Conservation (phyloP, 2,888 invertebrate genomes). For the Acleris cristana region DNA sequence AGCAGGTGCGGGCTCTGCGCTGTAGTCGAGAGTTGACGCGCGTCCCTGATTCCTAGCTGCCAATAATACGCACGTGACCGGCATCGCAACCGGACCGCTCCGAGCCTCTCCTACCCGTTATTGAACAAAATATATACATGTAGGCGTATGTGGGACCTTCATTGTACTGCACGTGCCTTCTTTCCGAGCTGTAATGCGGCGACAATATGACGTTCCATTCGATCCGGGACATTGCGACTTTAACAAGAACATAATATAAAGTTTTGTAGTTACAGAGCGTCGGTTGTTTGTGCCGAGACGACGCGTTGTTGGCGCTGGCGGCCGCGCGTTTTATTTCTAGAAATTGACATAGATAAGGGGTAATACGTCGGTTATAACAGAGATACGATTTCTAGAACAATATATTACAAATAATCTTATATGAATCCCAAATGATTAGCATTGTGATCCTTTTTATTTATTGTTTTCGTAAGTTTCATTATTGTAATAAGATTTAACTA, state of each 20-base stretch:
- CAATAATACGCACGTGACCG: constrained; percentile 77
- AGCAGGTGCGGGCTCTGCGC: constrained; percentile 39
- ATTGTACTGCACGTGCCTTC: constrained; percentile 34
- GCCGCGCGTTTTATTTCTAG: neutral
- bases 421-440: too few species aligned
- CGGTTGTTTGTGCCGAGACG: constrained; percentile 1
- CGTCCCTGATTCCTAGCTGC: constrained; percentile 68
- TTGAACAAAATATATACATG: constrained; percentile 61
- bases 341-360: neutral
- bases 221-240: constrained; percentile 19
- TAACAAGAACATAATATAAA: constrained; percentile 21
- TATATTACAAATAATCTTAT: neutral
- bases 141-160: constrained; percentile 26
- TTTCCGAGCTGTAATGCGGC: constrained; percentile 29
- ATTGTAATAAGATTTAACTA: too few species aligned
- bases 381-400: neutral
- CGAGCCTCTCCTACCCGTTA: constrained; percentile 55
- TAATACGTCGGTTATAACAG: neutral
- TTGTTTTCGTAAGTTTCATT: too few species aligned
- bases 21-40: constrained; percentile 53
- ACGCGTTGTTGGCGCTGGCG: neutral
- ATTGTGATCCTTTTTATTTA: too few species aligned
- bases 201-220: constrained; percentile 50
- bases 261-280: constrained; percentile 22
- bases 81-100: constrained; percentile 55